These are phyloP conservation scores for Noturus placidus DNA, from an alignment of 2,113 vertebrate genomes.

Conservation along the genomic window DNA sequence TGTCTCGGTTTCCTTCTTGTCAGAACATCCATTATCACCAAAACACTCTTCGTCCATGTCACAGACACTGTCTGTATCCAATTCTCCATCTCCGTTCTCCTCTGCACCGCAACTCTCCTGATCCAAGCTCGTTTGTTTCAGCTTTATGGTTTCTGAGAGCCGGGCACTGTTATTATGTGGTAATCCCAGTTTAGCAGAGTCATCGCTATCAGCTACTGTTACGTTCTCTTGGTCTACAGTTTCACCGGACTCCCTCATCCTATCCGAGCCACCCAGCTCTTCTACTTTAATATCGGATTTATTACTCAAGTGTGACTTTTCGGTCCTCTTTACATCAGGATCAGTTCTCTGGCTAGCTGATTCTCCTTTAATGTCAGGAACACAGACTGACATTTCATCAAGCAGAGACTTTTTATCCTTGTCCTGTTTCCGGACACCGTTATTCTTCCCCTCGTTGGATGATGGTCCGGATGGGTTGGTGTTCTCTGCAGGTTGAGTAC, in stretches of 20 bases:
- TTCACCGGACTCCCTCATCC: constrained; percentile 33
- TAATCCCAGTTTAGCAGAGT: constrained; percentile 71
- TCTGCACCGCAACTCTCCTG: constrained; percentile 44
- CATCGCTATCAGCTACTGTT: constrained; percentile 68
- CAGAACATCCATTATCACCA: constrained; percentile 79
- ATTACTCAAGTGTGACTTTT: constrained; percentile 50
- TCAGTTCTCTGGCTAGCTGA: constrained; percentile 62
- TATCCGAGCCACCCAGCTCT: constrained; percentile 14
- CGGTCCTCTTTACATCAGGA: constrained; percentile 50
- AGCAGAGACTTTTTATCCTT: constrained; percentile 71
- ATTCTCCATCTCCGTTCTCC: constrained; percentile 55
- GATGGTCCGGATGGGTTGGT: constrained; percentile 62
- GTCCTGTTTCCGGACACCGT: constrained; percentile 74
- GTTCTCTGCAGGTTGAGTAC: constrained; percentile 66
- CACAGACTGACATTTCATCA: constrained; percentile 54
- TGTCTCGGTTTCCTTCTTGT: constrained; percentile 87
- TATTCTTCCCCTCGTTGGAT: constrained; percentile 78
- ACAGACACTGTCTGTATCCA: constrained; percentile 37
- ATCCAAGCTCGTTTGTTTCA: constrained; percentile 48
- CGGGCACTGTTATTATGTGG: constrained; percentile 72
- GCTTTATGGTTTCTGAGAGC: constrained; percentile 58
- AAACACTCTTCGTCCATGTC: constrained; percentile 68
- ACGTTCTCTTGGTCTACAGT: constrained; percentile 51
- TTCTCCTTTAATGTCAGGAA: constrained; percentile 59
- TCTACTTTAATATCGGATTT: constrained; percentile 55